Evolutionary conservation across 1,140 invertebrate species (phyloP), one percentile per base, ranked within the genome.

Genomic region (Cotesia glomerata): DNA sequence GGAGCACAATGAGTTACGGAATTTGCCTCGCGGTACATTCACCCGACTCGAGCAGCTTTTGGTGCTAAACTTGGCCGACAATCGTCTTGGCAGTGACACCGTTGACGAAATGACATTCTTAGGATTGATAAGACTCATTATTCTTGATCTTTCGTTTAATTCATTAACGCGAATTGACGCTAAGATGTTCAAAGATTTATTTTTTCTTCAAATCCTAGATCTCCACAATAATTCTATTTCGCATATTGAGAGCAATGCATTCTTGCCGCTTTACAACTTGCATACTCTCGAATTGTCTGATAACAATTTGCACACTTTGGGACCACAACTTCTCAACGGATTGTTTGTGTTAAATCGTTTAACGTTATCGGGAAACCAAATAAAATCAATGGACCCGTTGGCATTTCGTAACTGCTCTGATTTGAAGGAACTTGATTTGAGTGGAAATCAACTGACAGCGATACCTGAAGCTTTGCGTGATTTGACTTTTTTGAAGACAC

Each of bases 361-460:
- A 13, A 95, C 93, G 8, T 86, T 97, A 0, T 95, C 95, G 78
- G 93, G 94, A 74, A 97, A 97, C 87, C 87, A 92, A 68, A 91
- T 97, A 13, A 90, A 91, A n/a, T 91, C 88, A 74, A 90, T 97
- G 71, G 93, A 96, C 82, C 87, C 90, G 9, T 91, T 93, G 76
- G 93, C 96, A n/a, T 97, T 97, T 80, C 92, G 91, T 85, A 98
- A 96, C 85, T 94, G 94, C 80, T 95, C 94, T 4, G 94, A 94
- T 77, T 87, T 97, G n/a, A 95, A 95, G 85, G 95, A 97, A 78
- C 86, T 98, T 3, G 95, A 96, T 87, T 87, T 98, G 26, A 94
- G 95, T 80, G 92, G 93, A 14, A 98, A 98, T 87, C 90, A 92
- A 75, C 84, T 98, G 62, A 88, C 90, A 62, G 88, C 91, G 61